These are phyloP conservation scores for Amphiprion percula DNA, from an alignment of 2,113 vertebrate species.

Conservation along the genomic window DNA sequence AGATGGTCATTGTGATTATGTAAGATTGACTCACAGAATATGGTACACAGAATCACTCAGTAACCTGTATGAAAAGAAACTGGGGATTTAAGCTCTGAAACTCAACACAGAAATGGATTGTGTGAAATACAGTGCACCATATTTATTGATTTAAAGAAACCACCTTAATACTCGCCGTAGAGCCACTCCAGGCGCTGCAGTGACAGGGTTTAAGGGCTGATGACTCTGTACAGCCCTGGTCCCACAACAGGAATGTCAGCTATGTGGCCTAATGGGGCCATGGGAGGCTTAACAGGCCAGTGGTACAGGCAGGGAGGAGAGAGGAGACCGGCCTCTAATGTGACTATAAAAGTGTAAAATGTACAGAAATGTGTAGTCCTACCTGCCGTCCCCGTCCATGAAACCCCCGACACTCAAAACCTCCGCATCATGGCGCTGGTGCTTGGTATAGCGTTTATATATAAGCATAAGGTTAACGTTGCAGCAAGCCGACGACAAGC, in stretches of 20 bases:
- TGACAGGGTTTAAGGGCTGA: conserved; percentile 59
- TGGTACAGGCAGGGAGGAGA: conserved; percentile 52
- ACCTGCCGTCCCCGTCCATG: background rate
- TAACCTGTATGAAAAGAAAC: background rate
- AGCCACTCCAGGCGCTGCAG: conserved; percentile 20
- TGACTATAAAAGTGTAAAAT: conserved; percentile 27
- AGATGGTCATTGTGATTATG: conserved; percentile 8
- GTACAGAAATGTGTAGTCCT: background rate
- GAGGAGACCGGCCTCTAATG: conserved; percentile 18
- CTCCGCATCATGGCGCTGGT: background rate
- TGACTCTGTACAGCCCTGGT: conserved; percentile 67
- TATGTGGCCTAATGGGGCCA: conserved; percentile 78
- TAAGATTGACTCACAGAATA: conserved; percentile 2
- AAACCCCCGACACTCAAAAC: background rate
- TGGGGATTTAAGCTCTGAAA: background rate
- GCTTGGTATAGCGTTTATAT: background rate
- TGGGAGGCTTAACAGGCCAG: conserved; percentile 68
- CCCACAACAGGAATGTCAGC: conserved; percentile 75
- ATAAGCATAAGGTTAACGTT: background rate
- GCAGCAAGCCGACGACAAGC: background rate
- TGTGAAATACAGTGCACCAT: background rate
- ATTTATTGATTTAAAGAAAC: background rate
- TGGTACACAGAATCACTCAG: background rate
- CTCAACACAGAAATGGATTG: background rate
- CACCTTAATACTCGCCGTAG: conserved; percentile 13